Conservation (phyloP, 2,113 vertebrate genomes). For the Corythornis madagascariensis region DNA sequence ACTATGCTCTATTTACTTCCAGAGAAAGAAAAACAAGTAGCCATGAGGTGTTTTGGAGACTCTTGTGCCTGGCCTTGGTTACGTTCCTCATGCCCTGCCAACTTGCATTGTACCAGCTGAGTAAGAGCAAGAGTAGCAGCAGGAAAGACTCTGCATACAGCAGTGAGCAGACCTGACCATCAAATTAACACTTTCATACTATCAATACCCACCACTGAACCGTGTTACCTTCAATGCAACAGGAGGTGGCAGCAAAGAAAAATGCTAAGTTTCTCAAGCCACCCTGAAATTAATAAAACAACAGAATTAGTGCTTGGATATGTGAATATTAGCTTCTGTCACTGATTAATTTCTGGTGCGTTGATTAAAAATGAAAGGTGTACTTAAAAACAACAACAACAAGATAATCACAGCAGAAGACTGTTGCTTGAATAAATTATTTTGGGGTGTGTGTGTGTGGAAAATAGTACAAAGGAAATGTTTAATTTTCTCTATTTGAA, state of each 20-base stretch:
- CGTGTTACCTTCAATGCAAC: background rate
- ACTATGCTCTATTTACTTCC: background rate
- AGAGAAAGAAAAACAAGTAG: background rate
- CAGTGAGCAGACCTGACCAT: background rate
- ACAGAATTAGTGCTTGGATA: background rate
- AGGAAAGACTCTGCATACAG: background rate
- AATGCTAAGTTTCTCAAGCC: background rate
- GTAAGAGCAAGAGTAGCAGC: fast-evolving
- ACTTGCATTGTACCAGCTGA: fast-evolving
- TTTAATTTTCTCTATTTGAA: background rate
- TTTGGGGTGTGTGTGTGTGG: background rate
- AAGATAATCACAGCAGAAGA: background rate
- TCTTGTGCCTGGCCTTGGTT: background rate
- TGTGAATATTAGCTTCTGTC: background rate
- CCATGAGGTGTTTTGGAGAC: background rate
- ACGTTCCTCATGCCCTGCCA: background rate
- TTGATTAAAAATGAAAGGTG: background rate
- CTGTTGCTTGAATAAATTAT: background rate
- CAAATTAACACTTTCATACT: background rate
- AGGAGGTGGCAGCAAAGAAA: background rate
- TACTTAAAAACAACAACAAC: background rate
- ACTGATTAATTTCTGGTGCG: background rate
- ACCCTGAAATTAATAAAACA: background rate
- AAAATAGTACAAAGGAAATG: background rate
- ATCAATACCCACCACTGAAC: background rate